Evolutionary conservation across 2,797 vertebrate species (phyloP), one percentile per base, ranked within the genome.

Genomic region (Muraenolepis orangiensis): DNA sequence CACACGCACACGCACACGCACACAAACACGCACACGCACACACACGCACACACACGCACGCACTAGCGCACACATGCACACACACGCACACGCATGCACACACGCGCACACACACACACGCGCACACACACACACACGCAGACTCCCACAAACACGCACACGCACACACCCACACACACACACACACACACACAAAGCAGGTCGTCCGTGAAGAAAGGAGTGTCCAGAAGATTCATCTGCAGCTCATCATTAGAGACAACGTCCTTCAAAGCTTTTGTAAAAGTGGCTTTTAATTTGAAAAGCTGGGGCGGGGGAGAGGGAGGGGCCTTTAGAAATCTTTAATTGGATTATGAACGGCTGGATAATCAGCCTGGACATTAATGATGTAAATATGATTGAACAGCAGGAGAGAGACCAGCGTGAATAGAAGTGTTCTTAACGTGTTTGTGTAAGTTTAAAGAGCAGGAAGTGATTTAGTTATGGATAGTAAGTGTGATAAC

Each of bases 201-300:
- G 76, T 85, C 78, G 23, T 14, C 77, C 75, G 80, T 78, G 89
- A 84, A 71, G 18, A 78, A 83, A 80, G 73, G 66, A 76, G 81
- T 76, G 80, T 81, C 75, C 70, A 79, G 72, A 38, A 75, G 76
- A 71, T 34, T 40, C 32, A 70, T 67, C 61, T 31, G 72, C 76
- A 1, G 6, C 69, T 73, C 30, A 81, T 78, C 76, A 78, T 76
- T 51, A 36, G 29, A 66, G 74, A 69, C 23, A n/a, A 23, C 64
- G 71, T n/a, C 67, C 0, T 82, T 84, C 74, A 72, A 83, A 78
- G 73, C 14, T 74, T 69, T 75, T 81, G 61, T 23, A 66, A 12
- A 66, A 66, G 61, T 66, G 23, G 26, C 61, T 7, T 28, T 26
- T 26, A 23, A 26, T 66, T 28, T 66, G n/a, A 66, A 66, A 66